Evolutionary conservation across 2,888 invertebrate species (phyloP).

Genomic region (Empis stercorea): DNA sequence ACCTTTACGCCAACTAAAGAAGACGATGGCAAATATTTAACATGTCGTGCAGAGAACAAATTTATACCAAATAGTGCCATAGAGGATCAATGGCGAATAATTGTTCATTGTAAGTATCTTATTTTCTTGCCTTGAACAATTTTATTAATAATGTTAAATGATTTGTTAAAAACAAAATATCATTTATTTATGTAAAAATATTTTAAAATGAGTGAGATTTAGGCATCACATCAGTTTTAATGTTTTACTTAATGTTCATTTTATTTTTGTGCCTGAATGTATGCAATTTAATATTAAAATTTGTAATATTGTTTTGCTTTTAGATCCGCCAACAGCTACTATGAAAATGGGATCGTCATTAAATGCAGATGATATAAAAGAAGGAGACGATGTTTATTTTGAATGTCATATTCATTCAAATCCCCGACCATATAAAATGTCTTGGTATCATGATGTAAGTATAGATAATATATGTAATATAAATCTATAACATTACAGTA

Average conservation of each 20-base stretch:
- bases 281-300: no score
- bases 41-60: conserved; percentile 79
- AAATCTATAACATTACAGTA: no score
- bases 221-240: no score
- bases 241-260: no score
- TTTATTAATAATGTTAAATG: no score
- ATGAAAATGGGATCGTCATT: conserved; percentile 73
- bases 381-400: conserved; percentile 81
- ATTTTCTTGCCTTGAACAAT: no score
- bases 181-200: no score
- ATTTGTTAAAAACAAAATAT: no score
- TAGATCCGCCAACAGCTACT: conserved; percentile 69
- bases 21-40: conserved; percentile 80
- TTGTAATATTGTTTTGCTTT: conserved; percentile 16
- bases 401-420: conserved; percentile 76
- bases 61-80: conserved; percentile 67
- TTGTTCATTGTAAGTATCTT: conserved; percentile 71
- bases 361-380: conserved; percentile 77
- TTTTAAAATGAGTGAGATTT: no score
- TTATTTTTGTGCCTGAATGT: no score
- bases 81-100: conserved; percentile 76
- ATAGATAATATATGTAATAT: no score
- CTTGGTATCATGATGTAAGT: conserved; percentile 83
- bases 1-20: conserved; percentile 71
- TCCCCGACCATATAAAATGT: conserved; percentile 69